Conservation (phyloP, 2,888 invertebrate species). For the Coleophora deauratella region DNA sequence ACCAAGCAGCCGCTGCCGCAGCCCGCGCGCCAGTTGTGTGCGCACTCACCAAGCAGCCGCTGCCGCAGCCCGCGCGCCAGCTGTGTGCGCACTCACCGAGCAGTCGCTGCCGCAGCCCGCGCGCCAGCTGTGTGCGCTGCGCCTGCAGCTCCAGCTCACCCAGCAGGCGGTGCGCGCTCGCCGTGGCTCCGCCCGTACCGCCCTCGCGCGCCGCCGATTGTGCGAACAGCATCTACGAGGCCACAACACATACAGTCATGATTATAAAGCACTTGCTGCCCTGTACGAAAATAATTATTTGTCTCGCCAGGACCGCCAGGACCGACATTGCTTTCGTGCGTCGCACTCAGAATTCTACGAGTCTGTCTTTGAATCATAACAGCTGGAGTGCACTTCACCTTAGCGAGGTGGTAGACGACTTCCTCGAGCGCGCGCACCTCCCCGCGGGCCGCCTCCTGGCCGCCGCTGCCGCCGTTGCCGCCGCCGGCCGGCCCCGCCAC, state of each 20-base stretch:
- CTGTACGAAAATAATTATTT: no score
- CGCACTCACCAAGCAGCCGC: conserved; percentile 82
- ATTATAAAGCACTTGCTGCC: no score
- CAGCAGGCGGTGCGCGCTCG: conserved; percentile 82
- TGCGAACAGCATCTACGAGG: conserved; percentile 80
- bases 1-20: conserved; percentile 78
- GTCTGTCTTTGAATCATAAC: no score
- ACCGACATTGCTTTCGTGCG: no score
- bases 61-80: no score
- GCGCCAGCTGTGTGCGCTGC: conserved; percentile 81
- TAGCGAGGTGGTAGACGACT: conserved; percentile 86
- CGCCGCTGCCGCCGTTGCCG: no score
- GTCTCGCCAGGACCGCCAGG: no score
- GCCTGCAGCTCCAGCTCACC: conserved; percentile 83
- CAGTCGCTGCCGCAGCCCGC: conserved; percentile 84
- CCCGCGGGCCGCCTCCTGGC: no score
- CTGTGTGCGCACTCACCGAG: conserved; percentile 69
- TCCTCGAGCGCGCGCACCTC: conserved; percentile 84
- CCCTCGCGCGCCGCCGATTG: conserved; percentile 81
- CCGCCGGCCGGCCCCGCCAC: no score
- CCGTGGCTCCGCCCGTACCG: conserved; percentile 82
- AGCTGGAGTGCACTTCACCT: no score
- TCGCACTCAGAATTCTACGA: no score
- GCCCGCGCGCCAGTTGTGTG: no score
- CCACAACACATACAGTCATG: not conserved